Base-by-base conservation (phyloP, 2,888 invertebrate genomes). In the Odontothrips loti region DNA sequence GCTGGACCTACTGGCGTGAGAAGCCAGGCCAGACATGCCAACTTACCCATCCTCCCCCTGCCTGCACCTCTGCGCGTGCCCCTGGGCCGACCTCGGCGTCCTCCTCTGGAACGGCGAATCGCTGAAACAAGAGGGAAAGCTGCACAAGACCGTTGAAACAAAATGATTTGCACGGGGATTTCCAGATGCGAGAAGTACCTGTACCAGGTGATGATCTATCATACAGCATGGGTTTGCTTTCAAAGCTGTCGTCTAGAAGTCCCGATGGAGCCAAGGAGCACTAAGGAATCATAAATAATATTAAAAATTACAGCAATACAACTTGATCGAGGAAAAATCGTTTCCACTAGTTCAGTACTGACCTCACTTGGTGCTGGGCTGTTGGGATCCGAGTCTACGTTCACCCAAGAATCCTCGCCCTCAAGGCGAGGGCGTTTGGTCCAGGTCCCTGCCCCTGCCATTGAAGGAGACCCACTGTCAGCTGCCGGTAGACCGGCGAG, bases 311-410 rank as follows among this genome's bases (percentile, higher is more conserved):
- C 10, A 58, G 15, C 3, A 20, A n/a, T 20, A 1, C 6, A 20
- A 58, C 6, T 0, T 1, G 2, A 2, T 58, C 4, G n/a, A 15
- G 58, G n/a, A 0, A 58, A 58, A 58, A 58, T 58, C 10, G 6
- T 17, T 6, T 58, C n/a, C 11, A 17, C 58, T 4, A 15, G 6
- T 1, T 20, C 20, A 17, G 0, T 17, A 58, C 85, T 75, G 82
- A 87, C 88, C 86, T 88, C 88, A 1, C 88, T 88, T 80, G 86
- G 88, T n/a, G 84, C 84, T 0, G 90, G 90, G 84, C 90, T 90
- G 80, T 87, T 87, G 9, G 89, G 88, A 10, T 87, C 87, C 81
- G 88, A 89, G 82, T 89, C 88, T 81, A 82, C 84, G 78, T 81
- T 84, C 82, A 82, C 83, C 80, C 81, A 83, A 68, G 63, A 82